Conservation (phyloP, 2,113 vertebrate species). For the Oncorhynchus tshawytscha region DNA sequence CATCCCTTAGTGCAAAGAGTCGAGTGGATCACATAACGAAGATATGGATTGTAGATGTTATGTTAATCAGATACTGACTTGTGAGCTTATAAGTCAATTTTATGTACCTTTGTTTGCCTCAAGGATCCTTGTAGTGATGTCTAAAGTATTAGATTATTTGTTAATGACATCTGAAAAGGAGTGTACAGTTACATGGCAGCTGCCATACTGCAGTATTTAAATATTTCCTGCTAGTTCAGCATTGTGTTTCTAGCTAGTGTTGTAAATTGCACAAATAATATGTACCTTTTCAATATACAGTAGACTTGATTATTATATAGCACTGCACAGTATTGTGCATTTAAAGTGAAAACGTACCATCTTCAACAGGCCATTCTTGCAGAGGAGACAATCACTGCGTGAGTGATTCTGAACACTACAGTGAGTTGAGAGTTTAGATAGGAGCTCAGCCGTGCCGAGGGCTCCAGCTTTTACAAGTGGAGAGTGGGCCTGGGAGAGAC, state of each 20-base stretch:
- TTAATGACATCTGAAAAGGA: background rate
- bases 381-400: too few relatives aligned
- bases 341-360: too few relatives aligned
- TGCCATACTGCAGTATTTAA: background rate
- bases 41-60: background rate
- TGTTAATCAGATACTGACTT: background rate
- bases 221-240: background rate
- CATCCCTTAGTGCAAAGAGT: background rate
- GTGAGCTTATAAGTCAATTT: background rate
- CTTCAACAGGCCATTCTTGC: too few relatives aligned
- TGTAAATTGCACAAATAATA: too few relatives aligned
- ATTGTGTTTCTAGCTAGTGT: too few relatives aligned
- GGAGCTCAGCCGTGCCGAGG: background rate
- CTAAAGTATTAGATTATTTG: background rate
- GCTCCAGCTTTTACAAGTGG: background rate
- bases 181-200: background rate
- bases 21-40: background rate
- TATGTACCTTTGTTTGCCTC: constrained; percentile 36
- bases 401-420: too few relatives aligned
- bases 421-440: too few relatives aligned
- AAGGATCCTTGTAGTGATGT: constrained; percentile 35
- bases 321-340: too few relatives aligned
- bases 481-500: too few relatives aligned
- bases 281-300: too few relatives aligned
- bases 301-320: too few relatives aligned